A percentile compares a stretch with the other conserved stretches of the same genome.
Evolutionary conservation across 1,140 invertebrate species (phyloP).

Genomic region (Plectrocnemia conspersa): DNA sequence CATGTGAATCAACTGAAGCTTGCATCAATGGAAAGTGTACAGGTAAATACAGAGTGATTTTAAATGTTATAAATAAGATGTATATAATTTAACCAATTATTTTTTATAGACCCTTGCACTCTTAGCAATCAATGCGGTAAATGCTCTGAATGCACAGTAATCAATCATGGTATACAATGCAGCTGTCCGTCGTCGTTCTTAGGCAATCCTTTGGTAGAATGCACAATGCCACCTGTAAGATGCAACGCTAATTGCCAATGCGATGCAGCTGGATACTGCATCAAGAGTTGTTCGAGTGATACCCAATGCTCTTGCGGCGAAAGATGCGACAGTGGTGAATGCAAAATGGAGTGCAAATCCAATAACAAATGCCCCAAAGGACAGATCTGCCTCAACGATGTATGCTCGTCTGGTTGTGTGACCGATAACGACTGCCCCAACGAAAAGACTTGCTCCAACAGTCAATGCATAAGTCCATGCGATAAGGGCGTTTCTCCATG

Average conservation of each 20-base stretch:
- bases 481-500: slow-evolving; percentile 54
- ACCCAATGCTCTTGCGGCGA: slow-evolving; percentile 74
- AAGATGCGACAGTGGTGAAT: slow-evolving; percentile 58
- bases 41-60: too few relatives aligned
- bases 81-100: too few relatives aligned
- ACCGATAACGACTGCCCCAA: slow-evolving; percentile 74
- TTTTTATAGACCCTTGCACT: slow-evolving; percentile 67
- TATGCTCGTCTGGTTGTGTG: slow-evolving; percentile 66
- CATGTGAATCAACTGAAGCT: slow-evolving; percentile 66
- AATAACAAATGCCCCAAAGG: slow-evolving; percentile 50
- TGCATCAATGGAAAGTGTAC: slow-evolving; percentile 79
- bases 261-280: slow-evolving; percentile 73
- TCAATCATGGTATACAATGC: slow-evolving; percentile 79
- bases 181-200: slow-evolving; percentile 74
- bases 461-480: slow-evolving; percentile 76
- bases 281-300: slow-evolving; percentile 59
- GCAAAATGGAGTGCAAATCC: slow-evolving; percentile 58
- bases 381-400: slow-evolving; percentile 52
- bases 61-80: background rate
- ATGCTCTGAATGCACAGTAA: slow-evolving; percentile 76
- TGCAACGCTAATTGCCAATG: slow-evolving; percentile 68
- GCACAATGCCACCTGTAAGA: slow-evolving; percentile 59
- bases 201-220: slow-evolving; percentile 74
- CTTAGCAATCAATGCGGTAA: slow-evolving; percentile 67
- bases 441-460: slow-evolving; percentile 68